Percentiles rank a stretch among this genome's conserved stretches.
Conservation (phyloP, 2,888 invertebrate genomes). For the Cecidostiba fungosa region DNA sequence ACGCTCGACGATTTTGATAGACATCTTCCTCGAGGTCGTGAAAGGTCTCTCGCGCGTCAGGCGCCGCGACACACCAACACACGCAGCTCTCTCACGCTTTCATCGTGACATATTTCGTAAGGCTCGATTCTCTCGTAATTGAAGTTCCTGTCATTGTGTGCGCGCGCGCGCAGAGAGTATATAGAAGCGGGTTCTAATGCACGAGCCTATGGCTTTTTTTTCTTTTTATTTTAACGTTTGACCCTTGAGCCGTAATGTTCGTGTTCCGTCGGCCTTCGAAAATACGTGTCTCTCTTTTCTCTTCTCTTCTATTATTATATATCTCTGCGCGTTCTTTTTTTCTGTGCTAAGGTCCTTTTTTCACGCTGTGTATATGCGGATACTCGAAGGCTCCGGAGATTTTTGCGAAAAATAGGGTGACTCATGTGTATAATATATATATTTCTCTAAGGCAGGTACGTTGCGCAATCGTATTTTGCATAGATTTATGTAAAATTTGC, state of each 20-base stretch:
- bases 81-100: constrained; percentile 60
- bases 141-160: constrained; percentile 64
- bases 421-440: too few relatives aligned
- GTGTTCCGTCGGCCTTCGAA: constrained; percentile 56
- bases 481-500: constrained; percentile 59
- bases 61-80: constrained; percentile 26
- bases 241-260: constrained; percentile 52
- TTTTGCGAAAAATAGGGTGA: constrained; percentile 15
- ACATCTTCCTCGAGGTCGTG: constrained; percentile 65
- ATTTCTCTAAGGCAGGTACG: neutral
- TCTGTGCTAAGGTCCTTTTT: constrained; percentile 9
- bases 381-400: neutral
- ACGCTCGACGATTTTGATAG: constrained; percentile 64
- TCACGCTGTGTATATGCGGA: neutral
- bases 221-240: constrained; percentile 26
- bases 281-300: constrained; percentile 8
- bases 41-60: constrained; percentile 53
- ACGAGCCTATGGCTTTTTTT: constrained; percentile 5
- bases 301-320: neutral
- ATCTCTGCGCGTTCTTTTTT: neutral
- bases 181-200: constrained; percentile 60
- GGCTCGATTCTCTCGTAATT: constrained; percentile 63
- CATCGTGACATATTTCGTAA: constrained; percentile 65
- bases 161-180: too few relatives aligned
- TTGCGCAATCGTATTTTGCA: constrained; percentile 51